phyloP scores from a whole-genome alignment of 2,888 invertebrate genomes.

The Ochropleura plecta region DNA sequence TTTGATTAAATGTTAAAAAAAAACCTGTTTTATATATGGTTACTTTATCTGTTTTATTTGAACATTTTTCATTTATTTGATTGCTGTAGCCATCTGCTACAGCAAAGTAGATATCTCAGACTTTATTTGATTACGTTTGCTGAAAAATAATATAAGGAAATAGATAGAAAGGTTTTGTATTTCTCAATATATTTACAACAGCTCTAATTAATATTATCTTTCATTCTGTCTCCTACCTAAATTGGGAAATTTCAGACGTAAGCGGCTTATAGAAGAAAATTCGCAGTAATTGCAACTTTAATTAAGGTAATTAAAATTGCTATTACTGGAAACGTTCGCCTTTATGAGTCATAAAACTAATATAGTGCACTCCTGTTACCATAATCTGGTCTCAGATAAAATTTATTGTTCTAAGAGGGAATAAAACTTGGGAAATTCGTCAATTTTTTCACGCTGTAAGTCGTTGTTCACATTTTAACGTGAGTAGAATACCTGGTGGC shows the following conservation, averaged over 20 bases:
- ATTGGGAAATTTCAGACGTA: conserved; percentile 24
- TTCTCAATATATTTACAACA: neutral
- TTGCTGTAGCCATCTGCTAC: neutral
- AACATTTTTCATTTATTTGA: conserved; percentile 8
- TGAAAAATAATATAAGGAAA: conserved; percentile 26
- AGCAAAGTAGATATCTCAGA: neutral
- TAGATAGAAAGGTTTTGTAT: neutral
- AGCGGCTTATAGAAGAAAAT: conserved; percentile 12
- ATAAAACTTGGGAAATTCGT: neutral
- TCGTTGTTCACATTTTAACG: neutral
- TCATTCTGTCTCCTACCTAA: neutral
- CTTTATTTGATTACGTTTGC: conserved; percentile 22
- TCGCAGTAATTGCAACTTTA: conserved; percentile 35
- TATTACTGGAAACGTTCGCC: conserved; percentile 12
- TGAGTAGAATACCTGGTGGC: neutral
- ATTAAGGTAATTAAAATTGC: conserved; percentile 31
- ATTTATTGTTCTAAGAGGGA: conserved; percentile 5
- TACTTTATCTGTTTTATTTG: neutral
- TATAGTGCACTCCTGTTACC: conserved; percentile 27
- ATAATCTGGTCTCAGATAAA: conserved; percentile 19
- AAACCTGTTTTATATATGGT: too few species aligned
- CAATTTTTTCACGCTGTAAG: neutral
- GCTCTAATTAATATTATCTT: neutral
- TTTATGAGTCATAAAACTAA: conserved; percentile 51
- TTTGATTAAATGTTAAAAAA: neutral